Conservation (phyloP, 2,113 vertebrate species). For the Lucifuga dentata region DNA sequence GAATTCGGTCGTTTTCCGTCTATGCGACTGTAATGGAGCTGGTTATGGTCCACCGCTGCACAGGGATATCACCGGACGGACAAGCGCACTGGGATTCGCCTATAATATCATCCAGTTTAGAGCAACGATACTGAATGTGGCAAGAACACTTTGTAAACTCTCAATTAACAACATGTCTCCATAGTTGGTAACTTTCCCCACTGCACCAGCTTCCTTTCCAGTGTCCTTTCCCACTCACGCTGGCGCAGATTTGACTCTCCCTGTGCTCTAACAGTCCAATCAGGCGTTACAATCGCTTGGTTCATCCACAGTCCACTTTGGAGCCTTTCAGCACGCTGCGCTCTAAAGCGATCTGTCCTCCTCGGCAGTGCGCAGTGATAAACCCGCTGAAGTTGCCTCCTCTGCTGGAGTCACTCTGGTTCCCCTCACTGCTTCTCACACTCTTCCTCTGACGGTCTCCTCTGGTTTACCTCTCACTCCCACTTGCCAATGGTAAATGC, state of each 20-base stretch:
- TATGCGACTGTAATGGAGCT: conserved; percentile 46
- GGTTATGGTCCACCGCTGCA: conserved; percentile 63
- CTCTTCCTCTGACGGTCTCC: conserved; percentile 41
- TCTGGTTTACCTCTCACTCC: conserved; percentile 58
- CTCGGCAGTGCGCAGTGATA: conserved; percentile 53
- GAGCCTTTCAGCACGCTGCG: conserved; percentile 43
- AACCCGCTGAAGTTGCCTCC: conserved; percentile 64
- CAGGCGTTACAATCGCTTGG: not conserved
- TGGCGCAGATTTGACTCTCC: conserved; percentile 23
- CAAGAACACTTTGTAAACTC: conserved; percentile 53
- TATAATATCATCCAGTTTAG: conserved; percentile 59
- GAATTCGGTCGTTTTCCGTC: conserved; percentile 53
- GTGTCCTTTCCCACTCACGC: conserved; percentile 25
- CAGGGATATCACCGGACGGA: conserved; percentile 50
- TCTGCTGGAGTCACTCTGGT: conserved; percentile 37
- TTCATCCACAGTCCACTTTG: conserved; percentile 56
- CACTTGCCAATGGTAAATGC: conserved; percentile 72
- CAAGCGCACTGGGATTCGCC: conserved; percentile 27
- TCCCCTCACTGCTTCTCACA: not conserved
- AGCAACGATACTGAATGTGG: conserved; percentile 22
- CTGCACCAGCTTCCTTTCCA: conserved; percentile 45
- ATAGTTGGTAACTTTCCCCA: conserved; percentile 76
- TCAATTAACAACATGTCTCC: conserved; percentile 56
- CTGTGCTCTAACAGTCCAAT: conserved; percentile 46
- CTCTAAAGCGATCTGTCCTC: conserved; percentile 51